phyloP scores from a whole-genome alignment of 2,113 vertebrate species.

The Ochotona curzoniae region DNA sequence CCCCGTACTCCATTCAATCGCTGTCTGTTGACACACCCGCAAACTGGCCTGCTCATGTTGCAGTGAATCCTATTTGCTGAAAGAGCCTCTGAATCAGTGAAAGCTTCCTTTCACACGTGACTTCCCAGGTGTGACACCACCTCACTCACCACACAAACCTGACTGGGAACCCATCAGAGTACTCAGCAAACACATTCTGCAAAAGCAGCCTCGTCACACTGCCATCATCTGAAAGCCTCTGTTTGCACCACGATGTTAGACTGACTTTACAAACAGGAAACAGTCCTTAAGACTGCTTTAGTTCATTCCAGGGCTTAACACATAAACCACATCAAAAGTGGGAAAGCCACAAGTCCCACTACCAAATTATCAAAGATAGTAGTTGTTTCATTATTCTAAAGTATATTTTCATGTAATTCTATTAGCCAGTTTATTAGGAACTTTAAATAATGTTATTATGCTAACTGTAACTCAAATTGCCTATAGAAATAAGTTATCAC shows the following conservation, averaged over 20 bases:
- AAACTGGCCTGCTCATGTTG: background rate
- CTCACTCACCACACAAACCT: background rate
- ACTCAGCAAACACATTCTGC: conserved; percentile 38
- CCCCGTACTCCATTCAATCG: background rate
- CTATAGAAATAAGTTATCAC: background rate
- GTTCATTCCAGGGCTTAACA: conserved; percentile 40
- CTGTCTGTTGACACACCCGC: background rate
- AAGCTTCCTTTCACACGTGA: background rate
- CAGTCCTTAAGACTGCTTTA: background rate
- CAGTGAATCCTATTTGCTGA: conserved; percentile 36
- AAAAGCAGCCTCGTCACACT: conserved; percentile 12
- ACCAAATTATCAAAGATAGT: conserved; percentile 37
- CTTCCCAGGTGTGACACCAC: background rate
- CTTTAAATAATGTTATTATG: conserved; percentile 36
- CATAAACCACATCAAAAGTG: background rate
- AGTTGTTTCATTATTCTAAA: conserved; percentile 36
- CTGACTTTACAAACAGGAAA: conserved; percentile 53
- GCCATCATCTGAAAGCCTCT: background rate
- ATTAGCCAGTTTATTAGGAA: conserved; percentile 19
- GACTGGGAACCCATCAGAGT: conserved; percentile 18
- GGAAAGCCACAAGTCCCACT: conserved; percentile 35
- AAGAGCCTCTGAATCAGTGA: conserved; percentile 27
- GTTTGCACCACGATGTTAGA: conserved; percentile 7
- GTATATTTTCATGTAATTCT: conserved; percentile 11
- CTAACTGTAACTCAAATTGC: conserved; percentile 58